Evolutionary conservation across 1,140 invertebrate species (phyloP), one percentile per base, ranked within the genome.

Genomic region (Venustaconcha ellipsiformis): DNA sequence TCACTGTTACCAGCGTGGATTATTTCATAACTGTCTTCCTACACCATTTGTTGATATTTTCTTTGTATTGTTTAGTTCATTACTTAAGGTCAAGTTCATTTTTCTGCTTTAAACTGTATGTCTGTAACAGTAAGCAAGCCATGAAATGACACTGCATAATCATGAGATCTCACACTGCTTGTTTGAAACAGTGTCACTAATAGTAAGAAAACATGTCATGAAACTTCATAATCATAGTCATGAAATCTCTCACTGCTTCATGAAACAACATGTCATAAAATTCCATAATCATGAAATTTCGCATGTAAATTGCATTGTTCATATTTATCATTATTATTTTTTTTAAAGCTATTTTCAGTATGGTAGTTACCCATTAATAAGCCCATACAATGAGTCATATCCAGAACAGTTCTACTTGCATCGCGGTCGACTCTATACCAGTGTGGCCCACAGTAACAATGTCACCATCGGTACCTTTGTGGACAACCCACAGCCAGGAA

Each of bases 281-380:
- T 5, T 62, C 5, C 59, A n/a, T 62, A n/a, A 23, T 62, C 18
- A 18, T n/a, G 23, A 18, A 62, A 62, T 14, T 14, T 62, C 18
- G 5, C 59, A 62, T n/a, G 8, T 23, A 62, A n/a, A 62, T 23
- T 62, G 18, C 13, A 12, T 8, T 12, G 13, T 14, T 62, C 59
- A 18, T 23, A 23, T 62, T 62, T 62, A 62, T 11, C 59, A 18
- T 62, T 23, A 20, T 48, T 60, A 56, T 67, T 18, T 58, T 48
- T 63, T 4, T 73, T 67, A 12, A 12, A 77, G 75, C n/a, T 77
- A 72, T 59, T 57, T 77, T 57, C 75, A 77, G 56, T 69, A 77
- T 68, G 75, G 75, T 14, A 77, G 75, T 60, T 77, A 72, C 48
- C 75, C 75, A 23, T 59, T 77, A 8, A 59, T 72, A 17, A 72